Evolutionary conservation across 2,888 invertebrate species (phyloP), one percentile per base, ranked within the genome.

Genomic region (Atethmia centrago): DNA sequence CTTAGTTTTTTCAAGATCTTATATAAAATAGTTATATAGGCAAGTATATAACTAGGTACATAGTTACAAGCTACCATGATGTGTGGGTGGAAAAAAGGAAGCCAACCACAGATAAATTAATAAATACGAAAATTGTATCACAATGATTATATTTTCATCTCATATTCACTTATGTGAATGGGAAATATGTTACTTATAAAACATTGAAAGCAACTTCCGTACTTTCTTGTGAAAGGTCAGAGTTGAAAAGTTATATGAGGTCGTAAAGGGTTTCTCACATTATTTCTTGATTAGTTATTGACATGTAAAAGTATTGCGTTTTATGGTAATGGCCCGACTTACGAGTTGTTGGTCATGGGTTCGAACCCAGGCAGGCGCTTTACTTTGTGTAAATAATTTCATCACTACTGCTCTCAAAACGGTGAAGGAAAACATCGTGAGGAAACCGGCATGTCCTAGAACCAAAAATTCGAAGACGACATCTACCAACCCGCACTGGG

Each of bases 71-170:
- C 25, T 58, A 28, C 14, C 25, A 31, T 31, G 28, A 40, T 0
- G 5, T 25, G 62, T 53, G 53, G 66, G 63, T 10, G 49, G 53
- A 55, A 28, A 64, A 25, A 55, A 16, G 31, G 53, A 78, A 68
- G 53, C 78, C 53, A 8, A 45, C 51, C 51, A 68, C 4, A 49
- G n/a, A 14, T 28, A 65, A 21, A 65, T 53, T 70, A 47, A 19
- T 28, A 61, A 21, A 65, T 53, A 75, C 53, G 59, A 66, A 51
- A 62, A 56, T 45, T 65, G 36, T n/a, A 71, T 65, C 42, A 28
- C 65, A 65, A 56, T 28, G 47, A 49, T 28, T 36, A 49, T 28
- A 31, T 49, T 42, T 55, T 55, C 10, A 19, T 71, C 28, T 25
- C 10, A 19, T 64, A 67, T 31, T 67, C 36, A n/a, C 19, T 8